Base-by-base conservation (phyloP, 2,888 invertebrate genomes). In the Seira ritae region DNA sequence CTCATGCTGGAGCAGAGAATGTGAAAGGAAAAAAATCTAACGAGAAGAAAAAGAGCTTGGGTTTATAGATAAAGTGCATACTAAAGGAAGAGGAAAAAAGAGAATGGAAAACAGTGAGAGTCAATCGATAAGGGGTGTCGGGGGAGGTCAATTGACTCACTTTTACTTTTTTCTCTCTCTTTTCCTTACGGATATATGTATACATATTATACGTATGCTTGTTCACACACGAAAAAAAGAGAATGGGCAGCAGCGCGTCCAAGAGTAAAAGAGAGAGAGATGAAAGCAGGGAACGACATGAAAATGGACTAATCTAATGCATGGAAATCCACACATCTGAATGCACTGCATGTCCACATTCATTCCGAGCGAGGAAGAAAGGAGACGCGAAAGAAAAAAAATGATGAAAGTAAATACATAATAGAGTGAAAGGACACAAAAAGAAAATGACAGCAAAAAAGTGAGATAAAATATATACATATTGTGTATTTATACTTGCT, bases 111-210 rank as follows among this genome's bases (percentile, higher is more conserved):
- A 68, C 67, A 50, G 74, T 76, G 73, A 73, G 78, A 86, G 85
- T 85, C 85, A 88, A 88, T 88, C 88, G 88, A 88, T 86, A 86
- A 82, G 85, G 88, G 86, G 88, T 87, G 88, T 88, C 87, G 86
- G 87, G 88, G 86, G 87, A 87, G 88, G 88, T 88, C 88, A 88
- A 88, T 87, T 88, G 87, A 88, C 88, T 88, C 88, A 84, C 85
- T 78, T 85, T 86, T 84, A 87, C 87, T 86, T 79, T 85, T 62
- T 80, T 80, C 70, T 69, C 70, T 42, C 71, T 55, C 70, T 68
- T 77, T 65, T 60, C 50, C 66, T 50, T 73, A 79, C 60, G 6
- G 8, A 8, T 10, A 4, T 20, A 20, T n/a, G 15, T 20, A 4
- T 62, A 72, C 55, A 50, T 70, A 46, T 55, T 24, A n/a, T 55